Conservation (phyloP, 2,113 vertebrate genomes). For the Elanoides forficatus region DNA sequence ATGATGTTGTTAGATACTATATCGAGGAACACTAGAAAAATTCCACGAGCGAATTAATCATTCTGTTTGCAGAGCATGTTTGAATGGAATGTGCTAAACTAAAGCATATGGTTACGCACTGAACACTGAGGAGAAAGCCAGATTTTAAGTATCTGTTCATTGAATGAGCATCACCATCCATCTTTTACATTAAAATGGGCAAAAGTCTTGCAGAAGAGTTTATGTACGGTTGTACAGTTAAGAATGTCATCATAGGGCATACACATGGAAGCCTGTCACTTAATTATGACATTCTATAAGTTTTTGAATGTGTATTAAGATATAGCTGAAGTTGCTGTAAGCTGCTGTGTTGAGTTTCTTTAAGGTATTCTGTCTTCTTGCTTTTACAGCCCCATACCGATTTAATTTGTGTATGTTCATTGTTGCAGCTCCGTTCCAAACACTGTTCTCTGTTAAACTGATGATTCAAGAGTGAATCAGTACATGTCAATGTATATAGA, state of each 20-base stretch:
- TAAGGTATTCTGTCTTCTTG: background rate
- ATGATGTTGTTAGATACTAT: background rate
- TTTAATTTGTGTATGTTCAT: background rate
- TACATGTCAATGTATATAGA: background rate
- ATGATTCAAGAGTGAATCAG: background rate
- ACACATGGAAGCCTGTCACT: background rate
- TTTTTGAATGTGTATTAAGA: background rate
- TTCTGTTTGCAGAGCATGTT: background rate
- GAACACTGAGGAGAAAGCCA: background rate
- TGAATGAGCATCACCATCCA: background rate
- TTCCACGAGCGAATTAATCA: background rate
- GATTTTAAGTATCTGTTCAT: background rate
- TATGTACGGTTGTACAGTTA: background rate
- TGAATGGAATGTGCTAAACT: background rate
- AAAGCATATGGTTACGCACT: background rate
- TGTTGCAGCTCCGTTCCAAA: background rate
- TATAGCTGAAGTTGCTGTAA: background rate
- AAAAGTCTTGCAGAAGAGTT: background rate
- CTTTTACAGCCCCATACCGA: background rate
- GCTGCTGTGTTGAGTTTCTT: background rate
- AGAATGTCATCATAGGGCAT: background rate
- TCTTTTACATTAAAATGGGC: background rate
- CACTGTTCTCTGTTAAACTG: background rate
- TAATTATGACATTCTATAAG: background rate
- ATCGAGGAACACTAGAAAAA: background rate